Conservation (phyloP, 2,888 invertebrate genomes). For the Antheraea yamamai region DNA sequence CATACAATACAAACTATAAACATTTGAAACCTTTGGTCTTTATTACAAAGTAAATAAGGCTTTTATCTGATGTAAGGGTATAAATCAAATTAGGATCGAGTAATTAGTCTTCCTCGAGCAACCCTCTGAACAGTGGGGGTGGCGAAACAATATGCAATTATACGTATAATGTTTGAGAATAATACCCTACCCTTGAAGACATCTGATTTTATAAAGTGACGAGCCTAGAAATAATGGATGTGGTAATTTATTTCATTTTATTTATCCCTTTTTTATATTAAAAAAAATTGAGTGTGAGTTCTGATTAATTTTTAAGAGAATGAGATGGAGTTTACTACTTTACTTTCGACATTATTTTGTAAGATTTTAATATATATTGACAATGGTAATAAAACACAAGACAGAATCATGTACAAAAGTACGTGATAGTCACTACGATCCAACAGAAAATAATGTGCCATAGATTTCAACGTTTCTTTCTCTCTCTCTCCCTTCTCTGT, state of each 20-base stretch:
- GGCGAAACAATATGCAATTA: conserved; percentile 37
- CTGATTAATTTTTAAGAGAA: too few species aligned
- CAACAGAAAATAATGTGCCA: too few species aligned
- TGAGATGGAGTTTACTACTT: too few species aligned
- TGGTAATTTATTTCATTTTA: conserved; percentile 11
- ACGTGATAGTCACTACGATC: too few species aligned
- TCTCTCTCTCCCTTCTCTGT: too few species aligned
- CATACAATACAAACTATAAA: background rate
- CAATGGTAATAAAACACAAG: too few species aligned
- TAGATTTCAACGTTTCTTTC: too few species aligned
- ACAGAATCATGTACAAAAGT: too few species aligned
- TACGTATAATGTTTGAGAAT: conserved; percentile 32
- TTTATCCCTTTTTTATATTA: background rate
- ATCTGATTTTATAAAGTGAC: conserved; percentile 28
- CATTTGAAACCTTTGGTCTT: background rate
- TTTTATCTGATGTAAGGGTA: background rate
- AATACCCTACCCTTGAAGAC: conserved; percentile 30
- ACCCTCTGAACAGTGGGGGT: conserved; percentile 14
- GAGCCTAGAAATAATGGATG: conserved; percentile 21
- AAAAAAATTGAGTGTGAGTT: background rate
- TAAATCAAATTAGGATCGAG: conserved; percentile 16
- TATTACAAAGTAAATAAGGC: background rate
- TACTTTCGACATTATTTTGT: too few species aligned
- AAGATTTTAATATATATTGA: too few species aligned
- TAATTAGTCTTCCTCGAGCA: conserved; percentile 18